phyloP scores from a whole-genome alignment of 2,113 vertebrate genomes.

The Notothenia rossii region DNA sequence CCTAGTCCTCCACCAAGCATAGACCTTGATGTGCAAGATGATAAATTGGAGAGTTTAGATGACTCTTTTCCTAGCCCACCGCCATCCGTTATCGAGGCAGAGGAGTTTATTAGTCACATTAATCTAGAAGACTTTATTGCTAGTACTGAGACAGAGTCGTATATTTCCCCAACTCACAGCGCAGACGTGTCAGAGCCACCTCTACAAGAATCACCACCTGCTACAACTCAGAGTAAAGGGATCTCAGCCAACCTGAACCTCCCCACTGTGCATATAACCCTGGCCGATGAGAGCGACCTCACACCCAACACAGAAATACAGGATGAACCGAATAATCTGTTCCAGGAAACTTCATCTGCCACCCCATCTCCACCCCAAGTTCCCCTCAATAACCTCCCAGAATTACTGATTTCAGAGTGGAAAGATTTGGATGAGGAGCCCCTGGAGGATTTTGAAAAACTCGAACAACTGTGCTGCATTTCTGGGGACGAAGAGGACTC shows the following conservation, averaged over 20 bases:
- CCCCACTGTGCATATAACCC: constrained; percentile 68
- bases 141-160: constrained; percentile 48
- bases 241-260: constrained; percentile 76
- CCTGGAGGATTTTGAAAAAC: constrained; percentile 87
- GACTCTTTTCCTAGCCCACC: constrained; percentile 82
- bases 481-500: constrained; percentile 84
- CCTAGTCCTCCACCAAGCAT: constrained; percentile 80
- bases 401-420: constrained; percentile 86
- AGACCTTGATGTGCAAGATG: constrained; percentile 80
- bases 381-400: constrained; percentile 80
- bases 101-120: constrained; percentile 73
- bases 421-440: constrained; percentile 86
- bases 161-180: constrained; percentile 48
- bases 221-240: constrained; percentile 75
- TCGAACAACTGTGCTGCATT: constrained; percentile 85
- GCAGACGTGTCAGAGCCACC: constrained; percentile 41
- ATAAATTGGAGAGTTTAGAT: constrained; percentile 80
- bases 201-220: constrained; percentile 21
- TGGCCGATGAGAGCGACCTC: constrained; percentile 53
- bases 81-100: constrained; percentile 70
- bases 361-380: constrained; percentile 60
- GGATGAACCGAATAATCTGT: constrained; percentile 52
- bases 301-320: constrained; percentile 49
- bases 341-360: constrained; percentile 57
- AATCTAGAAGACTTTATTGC: constrained; percentile 74